Evolutionary conservation across 2,113 vertebrate species (phyloP).

Genomic region (Ondatra zibethicus): DNA sequence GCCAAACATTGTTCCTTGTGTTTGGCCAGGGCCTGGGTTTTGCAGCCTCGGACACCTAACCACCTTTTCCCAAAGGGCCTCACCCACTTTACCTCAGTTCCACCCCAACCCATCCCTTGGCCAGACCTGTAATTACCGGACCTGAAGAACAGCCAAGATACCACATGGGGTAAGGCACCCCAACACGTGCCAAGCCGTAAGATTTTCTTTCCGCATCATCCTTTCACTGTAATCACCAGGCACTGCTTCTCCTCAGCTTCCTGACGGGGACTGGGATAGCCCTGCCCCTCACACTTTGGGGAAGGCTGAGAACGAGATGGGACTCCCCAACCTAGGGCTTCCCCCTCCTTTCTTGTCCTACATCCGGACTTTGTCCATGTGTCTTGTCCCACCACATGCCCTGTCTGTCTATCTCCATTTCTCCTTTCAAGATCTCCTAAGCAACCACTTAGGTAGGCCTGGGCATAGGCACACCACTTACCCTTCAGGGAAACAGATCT

Average conservation of each 20-base stretch:
- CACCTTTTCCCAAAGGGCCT: conserved; percentile 79
- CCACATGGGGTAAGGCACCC: conserved; percentile 70
- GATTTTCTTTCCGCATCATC: conserved; percentile 38
- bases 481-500: not conserved
- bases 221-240: not conserved
- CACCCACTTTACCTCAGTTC: conserved; percentile 78
- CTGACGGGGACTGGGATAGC: not conserved
- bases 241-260: not conserved
- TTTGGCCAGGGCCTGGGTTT: conserved; percentile 63
- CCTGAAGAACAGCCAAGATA: conserved; percentile 77
- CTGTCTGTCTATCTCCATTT: not conserved
- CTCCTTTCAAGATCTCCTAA: accelerated
- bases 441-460: not conserved
- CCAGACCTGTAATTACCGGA: conserved; percentile 78
- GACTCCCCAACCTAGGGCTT: not conserved
- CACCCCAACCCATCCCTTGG: conserved; percentile 71
- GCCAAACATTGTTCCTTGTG: conserved; percentile 79
- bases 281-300: not conserved
- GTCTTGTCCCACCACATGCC: not conserved
- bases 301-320: not conserved
- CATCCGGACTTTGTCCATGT: not conserved
- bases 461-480: too few relatives aligned
- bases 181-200: conserved; percentile 42
- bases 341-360: not conserved
- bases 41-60: conserved; percentile 77